Base-by-base conservation (phyloP, 2,888 invertebrate species). In the Drosophila prolongata region DNA sequence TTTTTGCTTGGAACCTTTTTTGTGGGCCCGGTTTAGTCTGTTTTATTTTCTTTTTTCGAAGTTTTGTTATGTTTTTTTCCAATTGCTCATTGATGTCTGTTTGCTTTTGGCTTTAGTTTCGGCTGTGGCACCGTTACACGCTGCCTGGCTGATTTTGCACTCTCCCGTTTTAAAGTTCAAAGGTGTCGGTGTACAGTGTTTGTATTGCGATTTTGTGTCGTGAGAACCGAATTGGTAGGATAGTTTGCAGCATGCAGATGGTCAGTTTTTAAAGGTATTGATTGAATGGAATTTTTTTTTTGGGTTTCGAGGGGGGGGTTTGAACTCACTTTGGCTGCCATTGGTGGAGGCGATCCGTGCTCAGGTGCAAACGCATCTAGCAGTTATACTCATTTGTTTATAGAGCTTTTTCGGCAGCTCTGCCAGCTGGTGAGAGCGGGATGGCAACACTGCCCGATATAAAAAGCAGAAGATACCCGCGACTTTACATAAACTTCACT, bases 101-200 rank as follows among this genome's bases (percentile, higher is more conserved):
- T 89, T 87, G 87, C 78, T 76, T 64, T 74, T 74, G 70, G 59
- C 46, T 75, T 68, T 75, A 42, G 67, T 49, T 37, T 52, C 34
- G 70, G 69, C 70, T 68, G 37, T 58, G 70, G 59, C 71, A 65
- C 67, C 67, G 57, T 72, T 70, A 52, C 59, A 67, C 49, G 57
- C 56, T 44, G 65, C 52, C 43, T 59, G 60, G 35, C 43, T 58
- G 60, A 76, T 81, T 58, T 77, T 80, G 82, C 85, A 83, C 83
- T 83, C 83, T 66, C 65, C 89, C 70, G 87, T 75, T 80, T 88
- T 83, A 84, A 84, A 84, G 89, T 89, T 84, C 83, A 84, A 89
- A 84, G 83, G 87, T 84, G 75, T 43, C 56, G 53, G 30, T 54
- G 54, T 59, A 59, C 61, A 50, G 50, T 60, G 59, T 64, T 38